Conservation (phyloP, 1,140 invertebrate genomes). For the Chrysoperla carnea region DNA sequence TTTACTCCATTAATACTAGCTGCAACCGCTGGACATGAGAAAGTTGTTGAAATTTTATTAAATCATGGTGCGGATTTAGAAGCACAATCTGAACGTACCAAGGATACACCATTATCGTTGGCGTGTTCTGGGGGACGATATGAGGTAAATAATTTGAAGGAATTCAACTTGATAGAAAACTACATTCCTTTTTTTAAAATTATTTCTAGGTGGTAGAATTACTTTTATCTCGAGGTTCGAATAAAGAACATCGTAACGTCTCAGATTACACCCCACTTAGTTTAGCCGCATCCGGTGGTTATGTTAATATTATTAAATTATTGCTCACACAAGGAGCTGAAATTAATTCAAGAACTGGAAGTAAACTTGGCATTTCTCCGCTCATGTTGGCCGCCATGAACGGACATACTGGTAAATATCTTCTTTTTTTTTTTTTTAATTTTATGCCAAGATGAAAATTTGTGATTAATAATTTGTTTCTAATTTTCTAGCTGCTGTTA, state of each 20-base stretch:
- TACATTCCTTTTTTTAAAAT: too few relatives aligned
- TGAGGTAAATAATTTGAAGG: conserved; percentile 39
- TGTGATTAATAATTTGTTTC: conserved; percentile 1
- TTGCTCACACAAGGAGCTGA: conserved; percentile 83
- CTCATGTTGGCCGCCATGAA: conserved; percentile 99
- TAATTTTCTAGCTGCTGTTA: conserved; percentile 47
- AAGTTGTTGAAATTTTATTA: conserved; percentile 83
- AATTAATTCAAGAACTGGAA: conserved; percentile 95
- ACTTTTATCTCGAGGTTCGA: conserved; percentile 72
- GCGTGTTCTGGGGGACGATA: conserved; percentile 95
- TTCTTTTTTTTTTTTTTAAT: not conserved
- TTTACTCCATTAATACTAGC: conserved; percentile 96
- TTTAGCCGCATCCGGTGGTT: conserved; percentile 93
- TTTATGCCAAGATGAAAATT: not conserved
- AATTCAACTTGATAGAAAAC: too few relatives aligned
- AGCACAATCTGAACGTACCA: conserved; percentile 95
- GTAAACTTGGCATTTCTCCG: conserved; percentile 94
- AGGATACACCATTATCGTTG: conserved; percentile 93
- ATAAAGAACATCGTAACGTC: conserved; percentile 98
- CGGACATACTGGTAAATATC: conserved; percentile 62
- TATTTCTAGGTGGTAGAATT: conserved; percentile 69
- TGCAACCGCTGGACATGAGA: conserved; percentile 92
- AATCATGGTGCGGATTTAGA: conserved; percentile 91
- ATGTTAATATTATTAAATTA: conserved; percentile 96
- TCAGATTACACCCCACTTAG: conserved; percentile 98